A percentile compares a stretch with the other conserved stretches of the same genome.
These are phyloP conservation scores for Ctenopoma kingsleyae DNA, from an alignment of 2,797 vertebrate species.

Conservation along the genomic window DNA sequence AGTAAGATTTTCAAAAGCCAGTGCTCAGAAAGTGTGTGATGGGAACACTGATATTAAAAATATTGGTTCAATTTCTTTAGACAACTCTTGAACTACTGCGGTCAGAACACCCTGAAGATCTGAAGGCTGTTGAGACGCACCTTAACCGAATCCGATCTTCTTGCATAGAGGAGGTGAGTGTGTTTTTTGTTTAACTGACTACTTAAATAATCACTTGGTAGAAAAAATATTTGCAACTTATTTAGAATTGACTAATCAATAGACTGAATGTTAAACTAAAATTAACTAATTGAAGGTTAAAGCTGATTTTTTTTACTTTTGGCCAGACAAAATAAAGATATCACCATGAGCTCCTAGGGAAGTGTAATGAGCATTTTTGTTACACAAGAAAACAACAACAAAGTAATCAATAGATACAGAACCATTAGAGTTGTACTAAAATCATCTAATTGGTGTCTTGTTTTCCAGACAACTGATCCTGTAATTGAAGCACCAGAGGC, in stretches of 20 bases:
- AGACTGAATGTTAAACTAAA: too few relatives aligned
- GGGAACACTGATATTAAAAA: neutral
- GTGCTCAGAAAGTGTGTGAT: fast-evolving
- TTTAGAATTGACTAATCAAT: too few relatives aligned
- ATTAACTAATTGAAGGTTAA: too few relatives aligned
- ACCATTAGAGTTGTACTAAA: neutral
- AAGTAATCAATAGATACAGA: neutral
- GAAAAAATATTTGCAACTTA: neutral
- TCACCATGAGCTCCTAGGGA: neutral
- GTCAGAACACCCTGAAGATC: conserved; percentile 81
- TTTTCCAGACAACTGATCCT: conserved; percentile 74
- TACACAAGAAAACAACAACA: too few relatives aligned
- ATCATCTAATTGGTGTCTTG: neutral
- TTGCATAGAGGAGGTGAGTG: conserved; percentile 77
- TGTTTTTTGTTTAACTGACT: neutral
- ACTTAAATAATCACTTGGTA: too few relatives aligned
- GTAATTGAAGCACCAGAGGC: conserved; percentile 81
- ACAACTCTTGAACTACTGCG: conserved; percentile 80
- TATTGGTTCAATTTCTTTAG: conserved; percentile 34
- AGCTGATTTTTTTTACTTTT: neutral
- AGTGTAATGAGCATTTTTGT: neutral
- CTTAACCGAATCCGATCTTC: conserved; percentile 78
- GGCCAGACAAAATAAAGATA: neutral
- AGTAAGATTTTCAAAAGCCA: neutral
- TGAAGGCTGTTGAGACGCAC: conserved; percentile 81